A percentile compares a stretch with the other conserved stretches of the same genome.
phyloP scores from a whole-genome alignment of 1,140 invertebrate genomes.

The Maconellicoccus hirsutus region DNA sequence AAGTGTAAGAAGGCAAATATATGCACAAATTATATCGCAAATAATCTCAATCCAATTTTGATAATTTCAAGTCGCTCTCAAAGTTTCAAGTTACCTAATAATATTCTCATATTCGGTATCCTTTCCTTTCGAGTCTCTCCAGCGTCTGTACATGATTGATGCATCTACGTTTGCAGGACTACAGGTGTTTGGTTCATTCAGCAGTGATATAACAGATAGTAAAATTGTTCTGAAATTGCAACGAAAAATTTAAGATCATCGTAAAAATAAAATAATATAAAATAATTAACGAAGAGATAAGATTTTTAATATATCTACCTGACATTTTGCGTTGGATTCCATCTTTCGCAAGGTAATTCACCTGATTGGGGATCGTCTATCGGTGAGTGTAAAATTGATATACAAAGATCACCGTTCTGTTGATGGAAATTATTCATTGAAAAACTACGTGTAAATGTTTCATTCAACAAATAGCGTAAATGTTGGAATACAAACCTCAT shows the following conservation, averaged over 20 bases:
- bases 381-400: constrained; percentile 97
- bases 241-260: constrained; percentile 23
- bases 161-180: constrained; percentile 99
- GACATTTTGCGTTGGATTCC: constrained; percentile 99
- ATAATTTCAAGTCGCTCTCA: no score
- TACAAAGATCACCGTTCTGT: constrained; percentile 97
- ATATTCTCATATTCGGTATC: constrained; percentile 99
- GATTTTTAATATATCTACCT: constrained; percentile 46
- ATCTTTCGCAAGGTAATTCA: constrained; percentile 95
- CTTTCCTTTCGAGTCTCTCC: constrained; percentile 94
- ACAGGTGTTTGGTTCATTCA: constrained; percentile 99
- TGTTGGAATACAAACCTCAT: constrained; percentile 68
- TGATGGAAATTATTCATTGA: no score
- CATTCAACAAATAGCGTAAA: no score
- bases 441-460: no score
- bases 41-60: no score
- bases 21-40: no score
- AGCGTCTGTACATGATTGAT: constrained; percentile 97
- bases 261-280: background rate
- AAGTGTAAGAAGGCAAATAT: no score
- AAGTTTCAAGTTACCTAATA: constrained; percentile 59
- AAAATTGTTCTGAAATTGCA: constrained; percentile 84
- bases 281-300: background rate
- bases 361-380: constrained; percentile 98
- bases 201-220: constrained; percentile 92